phyloP scores from a whole-genome alignment of 2,888 invertebrate species.

The Lissocephala sabroskyi region DNA sequence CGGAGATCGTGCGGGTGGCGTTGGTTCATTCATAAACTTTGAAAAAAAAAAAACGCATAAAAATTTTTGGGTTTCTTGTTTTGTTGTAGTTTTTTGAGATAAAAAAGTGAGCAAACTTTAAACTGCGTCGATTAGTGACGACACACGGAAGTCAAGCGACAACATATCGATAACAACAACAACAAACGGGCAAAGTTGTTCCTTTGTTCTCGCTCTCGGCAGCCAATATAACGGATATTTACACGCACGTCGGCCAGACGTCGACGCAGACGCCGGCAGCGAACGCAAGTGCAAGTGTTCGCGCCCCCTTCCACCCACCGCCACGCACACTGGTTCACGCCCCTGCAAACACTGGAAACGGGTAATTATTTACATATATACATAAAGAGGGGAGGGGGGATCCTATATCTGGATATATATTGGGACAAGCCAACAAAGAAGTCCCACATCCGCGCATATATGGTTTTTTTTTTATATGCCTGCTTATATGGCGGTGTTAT shows the following conservation, averaged over 20 bases:
- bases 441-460: no score
- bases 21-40: conserved; percentile 41
- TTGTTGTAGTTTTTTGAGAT: conserved; percentile 12
- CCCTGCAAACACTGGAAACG: no score
- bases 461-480: no score
- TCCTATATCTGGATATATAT: no score
- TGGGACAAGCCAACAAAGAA: no score
- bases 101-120: conserved; percentile 21
- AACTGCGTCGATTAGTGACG: conserved; percentile 16
- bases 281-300: conserved; percentile 1
- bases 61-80: conserved; percentile 15
- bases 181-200: conserved; percentile 36
- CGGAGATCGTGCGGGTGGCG: not conserved
- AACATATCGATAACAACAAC: conserved; percentile 11
- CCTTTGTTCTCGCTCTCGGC: no score
- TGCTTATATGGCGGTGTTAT: no score
- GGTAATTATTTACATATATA: no score
- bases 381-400: no score
- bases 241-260: conserved; percentile 1
- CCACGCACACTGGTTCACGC: conserved; percentile 2
- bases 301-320: not conserved
- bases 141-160: conserved; percentile 41
- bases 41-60: no score
- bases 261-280: not conserved
- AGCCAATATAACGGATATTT: conserved; percentile 3